These are phyloP conservation scores for Romanogobio albipinnatus DNA, from an alignment of 2,113 vertebrate genomes.

Conservation along the genomic window DNA sequence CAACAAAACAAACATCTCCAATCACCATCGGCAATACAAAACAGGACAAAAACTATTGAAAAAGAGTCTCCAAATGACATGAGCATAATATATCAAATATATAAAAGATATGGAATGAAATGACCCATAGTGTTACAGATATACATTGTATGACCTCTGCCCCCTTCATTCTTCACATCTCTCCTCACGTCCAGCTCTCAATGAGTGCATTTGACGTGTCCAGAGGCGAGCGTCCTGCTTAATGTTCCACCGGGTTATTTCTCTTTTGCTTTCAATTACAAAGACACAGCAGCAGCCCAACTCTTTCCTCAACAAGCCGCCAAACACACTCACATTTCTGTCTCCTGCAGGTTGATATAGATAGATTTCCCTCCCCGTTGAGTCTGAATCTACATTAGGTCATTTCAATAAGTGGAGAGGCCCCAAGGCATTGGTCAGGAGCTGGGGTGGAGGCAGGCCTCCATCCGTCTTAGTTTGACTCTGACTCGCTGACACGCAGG, in stretches of 20 bases:
- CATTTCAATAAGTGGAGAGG: constrained; percentile 68
- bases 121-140: constrained; percentile 31
- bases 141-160: constrained; percentile 31
- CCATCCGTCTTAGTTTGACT: constrained; percentile 79
- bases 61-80: background rate
- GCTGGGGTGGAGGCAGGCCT: constrained; percentile 53
- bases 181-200: background rate
- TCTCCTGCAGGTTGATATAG: constrained; percentile 70
- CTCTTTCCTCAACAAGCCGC: constrained; percentile 9
- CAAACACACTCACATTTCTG: constrained; percentile 61
- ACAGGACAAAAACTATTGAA: background rate
- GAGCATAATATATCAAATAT: background rate
- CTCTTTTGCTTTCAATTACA: constrained; percentile 37
- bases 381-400: constrained; percentile 76
- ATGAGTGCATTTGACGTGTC: constrained; percentile 23
- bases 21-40: background rate
- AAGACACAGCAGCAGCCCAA: constrained; percentile 7
- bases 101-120: constrained; percentile 21
- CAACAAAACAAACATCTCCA: background rate
- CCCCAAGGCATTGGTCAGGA: constrained; percentile 41
- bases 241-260: constrained; percentile 31
- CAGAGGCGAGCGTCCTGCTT: constrained; percentile 20
- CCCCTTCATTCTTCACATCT: constrained; percentile 35
- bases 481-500: constrained; percentile 67
- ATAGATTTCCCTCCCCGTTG: constrained; percentile 68